Evolutionary conservation across 2,113 vertebrate species (phyloP), one percentile per base, ranked within the genome.

Genomic region (Danionella cerebrum): DNA sequence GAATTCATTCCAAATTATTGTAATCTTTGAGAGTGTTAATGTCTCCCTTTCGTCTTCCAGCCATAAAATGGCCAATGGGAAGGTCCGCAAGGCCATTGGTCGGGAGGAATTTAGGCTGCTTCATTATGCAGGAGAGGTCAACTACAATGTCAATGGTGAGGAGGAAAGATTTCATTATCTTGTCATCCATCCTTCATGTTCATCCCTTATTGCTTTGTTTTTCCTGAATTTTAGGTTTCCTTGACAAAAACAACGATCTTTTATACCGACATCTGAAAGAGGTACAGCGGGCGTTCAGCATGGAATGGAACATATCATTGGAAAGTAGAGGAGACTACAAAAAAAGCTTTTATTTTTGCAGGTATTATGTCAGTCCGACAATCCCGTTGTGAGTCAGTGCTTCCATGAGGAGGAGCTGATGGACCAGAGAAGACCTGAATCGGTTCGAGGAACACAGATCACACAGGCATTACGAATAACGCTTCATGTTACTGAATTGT

Each of bases 171-270:
- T 52, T n/a, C 29, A 33, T 22, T 8, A 70, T 65, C 41, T 14
- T 11, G 47, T 7, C 4, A 22, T 44, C 44, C n/a, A 25, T 58
- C 54, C 19, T 53, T 29, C 0, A 1, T 18, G n/a, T n/a, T n/a
- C n/a, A n/a, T 31, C 29, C 8, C 55, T 48, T 57, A 63, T 36
- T 36, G 24, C 8, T 21, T 11, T 1, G n/a, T 72, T 42, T 38
- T 25, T 8, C 72, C 59, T 2, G 39, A 19, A 48, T 59, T 72
- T 31, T 69, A 98, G 96, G 96, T 60, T 99, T 99, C 81, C 80
- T 99, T 39, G 96, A 99, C 73, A 99, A 98, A 83, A 98, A 99
- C 85, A 98, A 98, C 0, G 93, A 99, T 76, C 91, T 91, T 59
- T 91, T 98, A 29, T 97, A 93, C 85, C 87, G 96, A 74, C 97